Evolutionary conservation across 2,797 vertebrate species (phyloP).

Genomic region (Sebastes kiyomatsui): DNA sequence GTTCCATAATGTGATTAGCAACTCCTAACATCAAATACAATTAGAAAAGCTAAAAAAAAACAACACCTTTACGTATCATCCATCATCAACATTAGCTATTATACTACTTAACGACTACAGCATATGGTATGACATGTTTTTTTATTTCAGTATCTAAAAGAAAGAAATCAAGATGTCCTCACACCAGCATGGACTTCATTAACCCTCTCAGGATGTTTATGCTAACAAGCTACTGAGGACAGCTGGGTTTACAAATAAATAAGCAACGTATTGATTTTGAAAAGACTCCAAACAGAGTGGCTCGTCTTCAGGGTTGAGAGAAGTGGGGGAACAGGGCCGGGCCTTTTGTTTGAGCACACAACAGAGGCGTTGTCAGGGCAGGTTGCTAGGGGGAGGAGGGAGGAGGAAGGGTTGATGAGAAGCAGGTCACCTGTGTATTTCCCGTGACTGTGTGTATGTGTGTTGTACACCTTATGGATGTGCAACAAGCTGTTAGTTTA

Average conservation of each 20-base stretch:
- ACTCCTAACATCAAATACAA: background rate
- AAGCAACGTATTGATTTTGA: slow-evolving; percentile 62
- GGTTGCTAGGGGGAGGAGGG: slow-evolving; percentile 71
- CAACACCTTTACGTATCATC: background rate
- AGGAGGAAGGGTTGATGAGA: slow-evolving; percentile 71
- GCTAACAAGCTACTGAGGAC: slow-evolving; percentile 24
- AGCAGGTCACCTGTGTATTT: slow-evolving; percentile 84
- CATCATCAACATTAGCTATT: background rate
- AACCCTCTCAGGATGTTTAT: background rate
- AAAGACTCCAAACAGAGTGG: slow-evolving; percentile 36
- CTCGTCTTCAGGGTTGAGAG: slow-evolving; percentile 20
- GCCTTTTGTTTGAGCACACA: slow-evolving; percentile 81
- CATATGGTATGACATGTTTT: background rate
- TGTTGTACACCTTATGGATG: slow-evolving; percentile 8
- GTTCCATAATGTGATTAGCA: background rate
- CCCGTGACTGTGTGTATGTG: slow-evolving; percentile 2
- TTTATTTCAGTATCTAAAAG: background rate
- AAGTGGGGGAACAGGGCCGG: slow-evolving; percentile 31
- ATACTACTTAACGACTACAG: background rate
- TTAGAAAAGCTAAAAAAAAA: background rate
- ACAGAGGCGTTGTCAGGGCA: slow-evolving; percentile 80
- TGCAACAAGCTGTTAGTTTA: background rate
- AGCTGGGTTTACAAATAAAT: slow-evolving; percentile 53
- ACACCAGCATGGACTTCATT: background rate
- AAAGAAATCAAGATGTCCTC: background rate